A percentile compares a stretch with the other conserved stretches of the same genome.
These are phyloP conservation scores for Poliocrania exsul DNA, from an alignment of 2,797 vertebrate genomes.

Conservation along the genomic window DNA sequence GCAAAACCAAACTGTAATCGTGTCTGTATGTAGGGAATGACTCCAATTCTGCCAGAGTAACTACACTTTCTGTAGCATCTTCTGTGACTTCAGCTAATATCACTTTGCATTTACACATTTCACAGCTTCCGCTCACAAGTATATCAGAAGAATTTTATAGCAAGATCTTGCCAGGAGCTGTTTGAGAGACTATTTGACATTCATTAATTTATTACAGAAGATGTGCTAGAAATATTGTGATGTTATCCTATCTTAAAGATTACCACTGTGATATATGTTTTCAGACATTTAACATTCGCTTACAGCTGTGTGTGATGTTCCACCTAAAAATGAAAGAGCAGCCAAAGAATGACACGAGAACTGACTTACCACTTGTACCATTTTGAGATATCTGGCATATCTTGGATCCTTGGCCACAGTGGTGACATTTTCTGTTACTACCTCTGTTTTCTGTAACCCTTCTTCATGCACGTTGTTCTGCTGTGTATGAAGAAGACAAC, in stretches of 20 bases:
- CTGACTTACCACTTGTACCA: constrained; percentile 96
- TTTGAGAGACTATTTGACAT: background rate
- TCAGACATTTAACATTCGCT: background rate
- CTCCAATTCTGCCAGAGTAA: background rate
- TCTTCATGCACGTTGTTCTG: constrained; percentile 74
- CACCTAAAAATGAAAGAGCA: background rate
- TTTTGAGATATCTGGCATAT: constrained; percentile 96
- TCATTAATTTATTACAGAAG: background rate
- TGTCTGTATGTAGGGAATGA: background rate
- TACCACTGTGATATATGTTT: background rate
- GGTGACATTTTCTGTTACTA: constrained; percentile 78
- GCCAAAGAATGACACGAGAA: constrained; percentile 25
- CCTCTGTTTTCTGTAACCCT: constrained; percentile 77
- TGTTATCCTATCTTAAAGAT: background rate
- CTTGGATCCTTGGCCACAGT: constrained; percentile 94
- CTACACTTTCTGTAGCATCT: background rate
- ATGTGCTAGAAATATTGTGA: background rate
- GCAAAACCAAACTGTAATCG: background rate
- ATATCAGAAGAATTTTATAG: background rate
- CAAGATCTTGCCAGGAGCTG: background rate
- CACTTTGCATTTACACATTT: background rate
- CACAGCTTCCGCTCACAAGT: background rate
- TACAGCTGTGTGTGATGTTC: background rate
- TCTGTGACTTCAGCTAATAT: background rate
- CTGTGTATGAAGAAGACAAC: constrained; percentile 42